Evolutionary conservation across 2,113 vertebrate species (phyloP).

Genomic region (Casuarius casuarius): DNA sequence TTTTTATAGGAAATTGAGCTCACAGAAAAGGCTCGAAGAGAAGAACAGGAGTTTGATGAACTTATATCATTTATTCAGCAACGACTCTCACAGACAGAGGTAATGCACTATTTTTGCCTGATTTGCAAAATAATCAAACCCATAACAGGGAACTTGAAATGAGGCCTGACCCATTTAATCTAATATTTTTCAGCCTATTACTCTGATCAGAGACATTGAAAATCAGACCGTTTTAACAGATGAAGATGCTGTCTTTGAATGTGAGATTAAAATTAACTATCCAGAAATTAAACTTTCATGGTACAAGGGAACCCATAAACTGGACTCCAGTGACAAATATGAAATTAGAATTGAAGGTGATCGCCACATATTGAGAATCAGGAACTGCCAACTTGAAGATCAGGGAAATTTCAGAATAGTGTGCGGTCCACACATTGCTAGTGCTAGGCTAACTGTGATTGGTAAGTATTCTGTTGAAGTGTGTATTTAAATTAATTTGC

Average conservation of each 20-base stretch:
- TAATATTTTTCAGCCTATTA: slow-evolving; percentile 87
- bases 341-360: slow-evolving; percentile 87
- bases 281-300: slow-evolving; percentile 95
- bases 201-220: slow-evolving; percentile 89
- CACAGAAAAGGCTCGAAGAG: slow-evolving; percentile 83
- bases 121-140: background rate
- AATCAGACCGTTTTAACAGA: slow-evolving; percentile 85
- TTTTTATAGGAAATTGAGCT: slow-evolving; percentile 85
- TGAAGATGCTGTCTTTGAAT: slow-evolving; percentile 89
- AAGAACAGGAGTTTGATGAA: slow-evolving; percentile 88
- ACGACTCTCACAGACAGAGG: slow-evolving; percentile 94
- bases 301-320: slow-evolving; percentile 96
- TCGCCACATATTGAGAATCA: slow-evolving; percentile 86
- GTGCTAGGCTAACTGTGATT: slow-evolving; percentile 89
- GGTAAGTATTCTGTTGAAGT: slow-evolving; percentile 80
- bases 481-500: background rate
- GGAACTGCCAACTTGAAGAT: slow-evolving; percentile 86
- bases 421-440: slow-evolving; percentile 95
- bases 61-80: slow-evolving; percentile 96
- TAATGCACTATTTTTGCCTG: slow-evolving; percentile 59
- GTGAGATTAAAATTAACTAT: slow-evolving; percentile 94
- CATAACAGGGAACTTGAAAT: background rate
- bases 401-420: slow-evolving; percentile 94
- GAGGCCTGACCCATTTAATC: slow-evolving; percentile 13
- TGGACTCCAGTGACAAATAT: slow-evolving; percentile 88